Conservation (phyloP, 2,113 vertebrate genomes). For the Oreochromis niloticus region DNA sequence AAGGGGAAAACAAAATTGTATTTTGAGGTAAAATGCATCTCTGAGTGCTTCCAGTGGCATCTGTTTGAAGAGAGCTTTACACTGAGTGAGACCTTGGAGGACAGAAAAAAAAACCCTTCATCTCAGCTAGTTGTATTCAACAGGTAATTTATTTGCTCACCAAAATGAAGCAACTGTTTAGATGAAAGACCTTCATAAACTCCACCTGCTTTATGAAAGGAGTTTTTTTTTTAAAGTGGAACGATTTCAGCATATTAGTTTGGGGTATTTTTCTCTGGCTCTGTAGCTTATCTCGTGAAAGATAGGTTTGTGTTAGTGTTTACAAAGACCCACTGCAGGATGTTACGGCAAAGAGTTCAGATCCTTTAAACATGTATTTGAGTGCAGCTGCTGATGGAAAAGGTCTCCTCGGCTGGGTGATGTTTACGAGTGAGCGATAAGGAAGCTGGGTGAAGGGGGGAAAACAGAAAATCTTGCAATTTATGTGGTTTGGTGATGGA, state of each 20-base stretch:
- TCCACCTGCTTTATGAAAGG: neutral
- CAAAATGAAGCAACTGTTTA: neutral
- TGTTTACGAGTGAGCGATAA: constrained; percentile 22
- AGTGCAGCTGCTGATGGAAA: constrained; percentile 8
- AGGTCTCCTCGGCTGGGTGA: neutral
- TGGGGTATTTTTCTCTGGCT: neutral
- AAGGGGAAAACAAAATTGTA: neutral
- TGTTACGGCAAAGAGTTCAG: neutral
- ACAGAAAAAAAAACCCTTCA: neutral
- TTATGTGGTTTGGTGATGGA: constrained; percentile 44
- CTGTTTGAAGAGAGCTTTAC: neutral
- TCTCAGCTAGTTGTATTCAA: neutral
- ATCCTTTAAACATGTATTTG: neutral
- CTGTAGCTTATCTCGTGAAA: neutral
- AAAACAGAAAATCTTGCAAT: neutral
- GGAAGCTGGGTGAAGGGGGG: neutral
- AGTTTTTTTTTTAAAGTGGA: neutral
- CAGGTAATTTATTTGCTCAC: neutral
- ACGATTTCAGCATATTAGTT: neutral
- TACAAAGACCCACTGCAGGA: neutral
- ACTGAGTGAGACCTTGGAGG: neutral
- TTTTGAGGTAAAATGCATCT: neutral
- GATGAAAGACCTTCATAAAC: neutral
- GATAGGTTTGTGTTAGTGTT: neutral
- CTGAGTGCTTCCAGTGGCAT: neutral